phyloP scores from a whole-genome alignment of 2,888 invertebrate genomes.

The Rotaria macrura region DNA sequence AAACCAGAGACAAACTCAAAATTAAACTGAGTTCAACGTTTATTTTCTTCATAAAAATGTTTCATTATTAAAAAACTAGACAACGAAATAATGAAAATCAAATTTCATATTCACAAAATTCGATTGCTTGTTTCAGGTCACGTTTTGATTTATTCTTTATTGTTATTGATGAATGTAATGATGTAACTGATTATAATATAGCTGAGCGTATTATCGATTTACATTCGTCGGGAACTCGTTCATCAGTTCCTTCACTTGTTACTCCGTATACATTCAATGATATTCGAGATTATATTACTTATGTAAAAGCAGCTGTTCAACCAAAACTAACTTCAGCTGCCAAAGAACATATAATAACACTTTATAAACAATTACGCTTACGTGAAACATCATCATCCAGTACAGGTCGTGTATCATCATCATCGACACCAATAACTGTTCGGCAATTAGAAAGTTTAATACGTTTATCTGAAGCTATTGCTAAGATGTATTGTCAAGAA shows the following conservation, averaged over 20 bases:
- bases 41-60: too few relatives aligned
- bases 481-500: slow-evolving; percentile 84
- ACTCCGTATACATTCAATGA: slow-evolving; percentile 70
- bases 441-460: slow-evolving; percentile 88
- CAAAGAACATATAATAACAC: slow-evolving; percentile 68
- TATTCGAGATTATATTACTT: slow-evolving; percentile 83
- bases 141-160: slow-evolving; percentile 97
- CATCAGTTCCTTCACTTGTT: neutral
- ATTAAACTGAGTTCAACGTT: too few relatives aligned
- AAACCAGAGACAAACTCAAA: too few relatives aligned
- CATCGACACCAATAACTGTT: slow-evolving; percentile 89
- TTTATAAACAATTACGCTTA: slow-evolving; percentile 74
- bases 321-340: slow-evolving; percentile 60
- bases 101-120: too few relatives aligned
- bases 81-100: too few relatives aligned
- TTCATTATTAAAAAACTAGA: too few relatives aligned
- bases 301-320: slow-evolving; percentile 65
- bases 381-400: slow-evolving; percentile 59
- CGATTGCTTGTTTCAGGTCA: slow-evolving; percentile 55
- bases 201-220: slow-evolving; percentile 87
- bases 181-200: slow-evolving; percentile 78
- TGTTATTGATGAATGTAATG: slow-evolving; percentile 87
- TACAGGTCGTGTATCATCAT: slow-evolving; percentile 51
- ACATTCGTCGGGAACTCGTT: slow-evolving; percentile 53
- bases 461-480: slow-evolving; percentile 86